Conservation (phyloP, 2,113 vertebrate species). For the Tapirus terrestris region DNA sequence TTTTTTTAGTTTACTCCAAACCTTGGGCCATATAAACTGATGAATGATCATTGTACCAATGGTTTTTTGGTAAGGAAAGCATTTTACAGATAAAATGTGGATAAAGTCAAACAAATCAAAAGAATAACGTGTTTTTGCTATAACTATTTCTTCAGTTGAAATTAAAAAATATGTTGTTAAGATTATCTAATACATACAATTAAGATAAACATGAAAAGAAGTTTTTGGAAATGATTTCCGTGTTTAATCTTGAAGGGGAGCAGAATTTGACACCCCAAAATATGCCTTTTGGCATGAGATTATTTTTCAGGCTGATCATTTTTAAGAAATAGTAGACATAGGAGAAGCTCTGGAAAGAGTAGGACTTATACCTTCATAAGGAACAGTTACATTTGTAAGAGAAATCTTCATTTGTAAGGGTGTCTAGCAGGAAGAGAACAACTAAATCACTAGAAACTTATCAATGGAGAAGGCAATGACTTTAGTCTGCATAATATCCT, state of each 20-base stretch:
- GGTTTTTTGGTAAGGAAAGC: not conserved
- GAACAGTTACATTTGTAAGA: too few relatives aligned
- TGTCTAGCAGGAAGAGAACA: too few relatives aligned
- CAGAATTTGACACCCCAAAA: not conserved
- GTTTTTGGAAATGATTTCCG: not conserved
- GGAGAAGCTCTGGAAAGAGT: not conserved
- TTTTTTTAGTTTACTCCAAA: not conserved
- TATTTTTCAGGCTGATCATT: not conserved
- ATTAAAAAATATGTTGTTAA: constrained; percentile 9
- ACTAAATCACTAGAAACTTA: too few relatives aligned
- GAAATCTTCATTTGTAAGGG: too few relatives aligned
- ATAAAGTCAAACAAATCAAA: not conserved
- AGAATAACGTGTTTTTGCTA: not conserved
- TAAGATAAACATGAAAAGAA: not conserved
- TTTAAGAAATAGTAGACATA: not conserved
- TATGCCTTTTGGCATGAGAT: not conserved
- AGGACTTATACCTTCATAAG: not conserved
- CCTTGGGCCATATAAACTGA: not conserved
- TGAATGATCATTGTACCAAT: not conserved
- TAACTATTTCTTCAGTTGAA: not conserved
- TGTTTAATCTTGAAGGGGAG: not conserved
- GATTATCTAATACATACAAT: not conserved
- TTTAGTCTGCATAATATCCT: too few relatives aligned
- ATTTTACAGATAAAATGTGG: not conserved
- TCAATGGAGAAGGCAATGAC: too few relatives aligned